Evolutionary conservation across 2,113 vertebrate species (phyloP), one percentile per base, ranked within the genome.

Genomic region (Gnathochromis pfefferi): DNA sequence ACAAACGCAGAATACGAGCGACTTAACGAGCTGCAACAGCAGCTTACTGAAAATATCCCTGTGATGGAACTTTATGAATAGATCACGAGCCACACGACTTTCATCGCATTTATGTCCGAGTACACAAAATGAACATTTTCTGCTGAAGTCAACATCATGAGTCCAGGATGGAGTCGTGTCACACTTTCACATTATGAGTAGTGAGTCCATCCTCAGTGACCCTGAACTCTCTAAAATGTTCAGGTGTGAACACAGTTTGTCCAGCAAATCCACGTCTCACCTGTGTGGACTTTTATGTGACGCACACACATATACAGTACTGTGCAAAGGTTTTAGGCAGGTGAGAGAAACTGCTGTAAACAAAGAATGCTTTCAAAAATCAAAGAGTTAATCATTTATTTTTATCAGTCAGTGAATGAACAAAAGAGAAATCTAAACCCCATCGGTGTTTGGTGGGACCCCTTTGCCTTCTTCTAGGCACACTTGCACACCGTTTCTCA

Each of bases 401-500:
- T 58, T 31, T 16, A 60, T 60, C 57, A 6, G 57, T 60, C 26
- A 60, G 1, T 60, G 26, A 60, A 31, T 31, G 28, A 60, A 31
- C 57, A 1, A 3, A 6, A 19, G 57, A 33, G 57, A 10, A 60
- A 60, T 60, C 16, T 60, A 19, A 60, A 60, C 28, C 57, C 26
- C 57, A 19, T 60, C 16, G 2, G 28, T 60, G 28, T 60, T 33
- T 60, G 28, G 28, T 60, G 57, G 16, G 57, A 60, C 9, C 19
- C 5, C 57, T 60, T 60, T 33, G 0, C 57, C 1, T 60, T 33
- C 8, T 2, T 60, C 57, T 33, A 3, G 57, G 3, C 28, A 33
- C 57, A 60, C 28, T 33, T 11, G 2, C 2, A 60, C 57, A 60
- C 1, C 2, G 9, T 60, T 60, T 60, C 2, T 0, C 16, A 0